Evolutionary conservation across 1,140 invertebrate genomes (phyloP), one percentile per base, ranked within the genome.

Genomic region (Coptotermes formosanus): DNA sequence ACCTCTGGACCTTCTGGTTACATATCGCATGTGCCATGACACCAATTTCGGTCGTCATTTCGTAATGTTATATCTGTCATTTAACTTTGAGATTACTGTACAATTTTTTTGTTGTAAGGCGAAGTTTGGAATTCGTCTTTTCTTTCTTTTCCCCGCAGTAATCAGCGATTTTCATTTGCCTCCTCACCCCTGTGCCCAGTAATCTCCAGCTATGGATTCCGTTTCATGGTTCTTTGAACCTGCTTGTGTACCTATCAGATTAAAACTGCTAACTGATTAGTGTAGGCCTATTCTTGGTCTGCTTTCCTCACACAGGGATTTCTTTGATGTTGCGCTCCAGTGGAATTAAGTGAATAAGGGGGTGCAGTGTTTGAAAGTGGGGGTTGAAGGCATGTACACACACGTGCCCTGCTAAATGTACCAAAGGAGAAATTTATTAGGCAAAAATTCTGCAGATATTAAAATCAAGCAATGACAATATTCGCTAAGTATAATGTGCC

Each of bases 291-390:
- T 30, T 25, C 25, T 75, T 30, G 25, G 64, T 30, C 19, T 75
- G n/a, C 25, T 25, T 75, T 30, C 64, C 59, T 64, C 25, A 64
- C 59, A 64, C 59, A n/a, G 21, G 59, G 59, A 23, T 75, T 75
- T 75, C 64, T 75, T 75, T 75, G 64, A 75, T 75, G 64, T 64
- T 75, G 64, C 64, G 25, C 55, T 59, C n/a, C 25, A 16, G 64
- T 16, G 64, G 64, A 75, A 75, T 75, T 75, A 75, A 75, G 64
- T 75, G 64, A 75, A 75, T 30, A 75, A 75, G 25, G 64, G 64
- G 52, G 19, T 55, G 52, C 19, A 55, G 21, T 55, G 4, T 19
- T 16, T 21, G 52, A 55, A 21, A 55, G 64, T 6, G 64, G 64
- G n/a, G 64, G 64, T 55, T 16, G 14, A 30, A 75, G 2, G n/a